These are phyloP conservation scores for Mesoligia furuncula DNA, from an alignment of 2,888 invertebrate species.

Conservation along the genomic window DNA sequence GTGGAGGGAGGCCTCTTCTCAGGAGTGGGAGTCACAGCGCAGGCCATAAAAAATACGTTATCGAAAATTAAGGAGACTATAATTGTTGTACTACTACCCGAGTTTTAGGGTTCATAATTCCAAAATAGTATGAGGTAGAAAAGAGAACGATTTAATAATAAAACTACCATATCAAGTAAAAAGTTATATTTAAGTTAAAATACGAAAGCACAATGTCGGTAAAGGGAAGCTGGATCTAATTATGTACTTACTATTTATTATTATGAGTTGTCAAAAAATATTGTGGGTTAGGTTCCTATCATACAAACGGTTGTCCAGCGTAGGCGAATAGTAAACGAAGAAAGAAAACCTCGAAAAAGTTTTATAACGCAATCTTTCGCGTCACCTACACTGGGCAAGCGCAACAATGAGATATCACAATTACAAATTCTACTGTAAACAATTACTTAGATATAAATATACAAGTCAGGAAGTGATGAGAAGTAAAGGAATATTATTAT, in stretches of 20 bases:
- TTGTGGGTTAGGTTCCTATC: not conserved
- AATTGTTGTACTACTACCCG: too few relatives aligned
- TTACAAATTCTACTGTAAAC: conserved; percentile 21
- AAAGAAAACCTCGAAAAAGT: not conserved
- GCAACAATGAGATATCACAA: conserved; percentile 8
- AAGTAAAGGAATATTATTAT: conserved; percentile 18
- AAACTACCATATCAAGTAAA: conserved; percentile 56
- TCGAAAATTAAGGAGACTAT: too few relatives aligned
- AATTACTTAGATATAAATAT: conserved; percentile 10
- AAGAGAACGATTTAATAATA: conserved; percentile 2
- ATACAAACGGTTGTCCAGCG: conserved; percentile 3
- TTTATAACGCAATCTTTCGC: not conserved
- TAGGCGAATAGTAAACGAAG: not conserved
- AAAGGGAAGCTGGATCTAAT: conserved; percentile 50
- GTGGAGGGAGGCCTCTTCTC: too few relatives aligned
- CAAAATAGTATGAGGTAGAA: not conserved
- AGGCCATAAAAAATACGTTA: too few relatives aligned
- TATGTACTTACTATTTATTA: conserved; percentile 40
- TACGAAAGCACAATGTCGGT: conserved; percentile 60
- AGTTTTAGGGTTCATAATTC: not conserved
- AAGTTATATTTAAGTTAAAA: conserved; percentile 61
- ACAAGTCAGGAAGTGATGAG: conserved; percentile 14
- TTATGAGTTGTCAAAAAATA: conserved; percentile 29
- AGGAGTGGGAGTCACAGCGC: too few relatives aligned
- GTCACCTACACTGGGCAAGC: not conserved